Conservation (phyloP, 2,797 vertebrate species). For the Botia almorhae region DNA sequence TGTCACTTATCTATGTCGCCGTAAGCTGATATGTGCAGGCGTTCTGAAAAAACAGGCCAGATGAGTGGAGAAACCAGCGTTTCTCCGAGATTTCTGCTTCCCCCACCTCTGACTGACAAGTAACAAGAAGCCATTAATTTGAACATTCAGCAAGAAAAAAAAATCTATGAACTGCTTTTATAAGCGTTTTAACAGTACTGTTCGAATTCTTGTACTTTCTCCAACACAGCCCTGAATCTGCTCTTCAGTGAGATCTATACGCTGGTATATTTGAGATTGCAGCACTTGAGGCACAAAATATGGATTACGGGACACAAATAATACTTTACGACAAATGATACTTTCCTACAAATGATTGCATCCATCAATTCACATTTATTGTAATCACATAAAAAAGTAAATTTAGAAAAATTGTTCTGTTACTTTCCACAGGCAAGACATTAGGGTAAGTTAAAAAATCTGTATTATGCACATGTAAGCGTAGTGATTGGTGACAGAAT, state of each 20-base stretch:
- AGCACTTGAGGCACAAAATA: not conserved
- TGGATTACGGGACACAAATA: too few relatives aligned
- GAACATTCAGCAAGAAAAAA: constrained; percentile 23
- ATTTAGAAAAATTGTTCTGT: not conserved
- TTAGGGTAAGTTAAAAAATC: not conserved
- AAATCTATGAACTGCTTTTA: not conserved
- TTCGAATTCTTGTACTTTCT: constrained; percentile 8
- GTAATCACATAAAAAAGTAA: not conserved
- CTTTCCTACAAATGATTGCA: not conserved
- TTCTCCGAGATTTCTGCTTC: not conserved
- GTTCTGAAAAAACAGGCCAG: constrained; percentile 8
- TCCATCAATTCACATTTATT: not conserved
- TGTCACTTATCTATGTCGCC: constrained; percentile 33
- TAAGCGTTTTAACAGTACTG: not conserved
- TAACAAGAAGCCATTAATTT: constrained; percentile 62
- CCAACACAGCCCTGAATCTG: not conserved
- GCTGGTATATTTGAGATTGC: not conserved
- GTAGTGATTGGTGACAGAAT: not conserved
- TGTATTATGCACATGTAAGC: too few relatives aligned
- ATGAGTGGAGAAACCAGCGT: constrained; percentile 3
- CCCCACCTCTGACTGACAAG: constrained; percentile 48
- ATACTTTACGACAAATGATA: not conserved
- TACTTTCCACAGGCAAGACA: not conserved
- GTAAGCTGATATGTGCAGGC: constrained; percentile 16
- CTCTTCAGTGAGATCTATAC: constrained; percentile 17